A percentile compares a stretch with the other conserved stretches of the same genome.
phyloP scores from a whole-genome alignment of 2,888 invertebrate genomes.

The Hyppa rectilinea region DNA sequence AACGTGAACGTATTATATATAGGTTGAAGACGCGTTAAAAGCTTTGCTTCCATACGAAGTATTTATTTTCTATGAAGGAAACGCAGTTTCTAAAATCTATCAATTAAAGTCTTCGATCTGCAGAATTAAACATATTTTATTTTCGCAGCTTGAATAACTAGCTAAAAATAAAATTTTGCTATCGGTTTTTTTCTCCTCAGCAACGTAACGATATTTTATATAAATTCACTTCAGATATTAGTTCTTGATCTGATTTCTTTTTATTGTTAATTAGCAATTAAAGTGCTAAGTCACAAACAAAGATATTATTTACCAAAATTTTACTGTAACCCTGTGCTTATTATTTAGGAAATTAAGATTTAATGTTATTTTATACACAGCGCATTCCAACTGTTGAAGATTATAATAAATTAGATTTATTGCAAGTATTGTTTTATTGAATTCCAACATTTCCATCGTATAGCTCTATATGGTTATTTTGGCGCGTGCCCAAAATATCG shows the following conservation, averaged over 20 bases:
- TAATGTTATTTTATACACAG: slow-evolving; percentile 38
- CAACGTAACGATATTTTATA: background rate
- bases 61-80: background rate
- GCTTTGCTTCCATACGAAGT: background rate
- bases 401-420: slow-evolving; percentile 43
- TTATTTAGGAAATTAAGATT: slow-evolving; percentile 25
- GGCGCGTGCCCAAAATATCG: no score
- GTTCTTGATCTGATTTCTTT: slow-evolving; percentile 46
- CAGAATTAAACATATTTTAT: no score
- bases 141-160: no score
- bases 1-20: no score
- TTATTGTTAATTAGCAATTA: slow-evolving; percentile 29
- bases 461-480: no score
- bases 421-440: slow-evolving; percentile 33
- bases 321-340: slow-evolving; percentile 10
- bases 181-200: no score
- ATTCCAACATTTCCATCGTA: no score
- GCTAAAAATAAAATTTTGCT: no score
- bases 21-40: background rate
- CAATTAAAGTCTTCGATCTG: background rate
- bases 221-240: slow-evolving; percentile 34
- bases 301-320: slow-evolving; percentile 52
- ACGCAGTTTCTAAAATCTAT: background rate
- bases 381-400: slow-evolving; percentile 55
- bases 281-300: slow-evolving; percentile 45